phyloP scores from a whole-genome alignment of 2,888 invertebrate species.

The Gibbula magus region DNA sequence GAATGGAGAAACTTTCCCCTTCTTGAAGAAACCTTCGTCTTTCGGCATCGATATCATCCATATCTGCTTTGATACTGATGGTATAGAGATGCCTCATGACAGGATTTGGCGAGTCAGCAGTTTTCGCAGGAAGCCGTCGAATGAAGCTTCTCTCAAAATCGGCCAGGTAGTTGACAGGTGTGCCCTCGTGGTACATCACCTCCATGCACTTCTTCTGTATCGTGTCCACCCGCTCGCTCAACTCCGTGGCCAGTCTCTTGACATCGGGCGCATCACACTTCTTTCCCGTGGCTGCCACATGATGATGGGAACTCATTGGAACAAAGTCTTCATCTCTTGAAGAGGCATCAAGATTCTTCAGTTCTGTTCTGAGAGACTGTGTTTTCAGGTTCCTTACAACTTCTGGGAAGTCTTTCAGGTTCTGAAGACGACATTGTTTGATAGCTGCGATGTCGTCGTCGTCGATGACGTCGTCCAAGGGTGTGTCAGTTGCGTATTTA shows the following conservation, averaged over 20 bases:
- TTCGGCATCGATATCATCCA: not conserved
- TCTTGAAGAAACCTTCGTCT: not conserved
- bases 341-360: not conserved
- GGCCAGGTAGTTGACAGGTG: not conserved
- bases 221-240: not conserved
- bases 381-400: not conserved
- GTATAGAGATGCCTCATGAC: not conserved
- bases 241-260: not conserved
- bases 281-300: not conserved
- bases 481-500: not conserved
- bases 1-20: not conserved
- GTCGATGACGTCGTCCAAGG: not conserved
- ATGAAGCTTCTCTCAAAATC: not conserved
- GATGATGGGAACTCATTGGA: not conserved
- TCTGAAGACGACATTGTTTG: not conserved
- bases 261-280: not conserved
- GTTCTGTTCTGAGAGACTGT: not conserved
- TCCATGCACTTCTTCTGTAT: not conserved
- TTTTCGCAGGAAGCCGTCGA: not conserved
- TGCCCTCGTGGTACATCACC: not conserved
- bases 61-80: not conserved
- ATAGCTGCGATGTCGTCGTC: not conserved
- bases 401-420: not conserved
- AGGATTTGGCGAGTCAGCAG: not conserved
- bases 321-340: not conserved